Conservation (phyloP, 2,888 invertebrate species). For the Vanessa cardui region DNA sequence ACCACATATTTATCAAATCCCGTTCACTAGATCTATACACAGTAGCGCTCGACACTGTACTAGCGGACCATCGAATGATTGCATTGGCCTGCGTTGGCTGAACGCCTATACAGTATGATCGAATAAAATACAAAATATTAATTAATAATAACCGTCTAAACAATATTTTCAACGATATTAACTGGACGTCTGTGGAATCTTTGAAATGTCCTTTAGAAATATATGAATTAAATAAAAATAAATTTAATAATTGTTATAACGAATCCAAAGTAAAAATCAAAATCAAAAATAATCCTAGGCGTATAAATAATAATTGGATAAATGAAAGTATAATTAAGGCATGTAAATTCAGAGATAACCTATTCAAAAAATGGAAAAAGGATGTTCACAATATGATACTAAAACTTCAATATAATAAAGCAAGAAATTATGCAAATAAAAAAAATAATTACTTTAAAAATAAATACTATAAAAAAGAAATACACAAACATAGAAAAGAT, state of each 20-base stretch:
- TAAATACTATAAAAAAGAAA: too few relatives aligned
- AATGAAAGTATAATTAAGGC: conserved; percentile 7
- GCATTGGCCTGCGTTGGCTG: conserved; percentile 4
- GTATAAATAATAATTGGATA: neutral
- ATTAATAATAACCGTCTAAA: neutral
- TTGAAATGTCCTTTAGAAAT: neutral
- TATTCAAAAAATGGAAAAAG: conserved; percentile 12
- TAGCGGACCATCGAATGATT: conserved; percentile 25
- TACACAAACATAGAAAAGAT: too few relatives aligned
- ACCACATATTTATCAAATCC: conserved; percentile 29
- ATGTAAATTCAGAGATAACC: conserved; percentile 10
- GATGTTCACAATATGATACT: conserved; percentile 8
- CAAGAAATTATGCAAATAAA: too few relatives aligned
- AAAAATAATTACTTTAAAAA: too few relatives aligned
- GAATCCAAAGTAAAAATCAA: neutral
- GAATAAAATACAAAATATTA: conserved; percentile 1
- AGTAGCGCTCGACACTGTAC: conserved; percentile 27
- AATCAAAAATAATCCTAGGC: neutral
- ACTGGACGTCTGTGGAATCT: neutral
- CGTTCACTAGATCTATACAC: conserved; percentile 23
- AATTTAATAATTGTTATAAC: conserved; percentile 3
- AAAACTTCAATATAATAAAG: conserved; percentile 5
- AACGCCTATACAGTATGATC: conserved; percentile 1
- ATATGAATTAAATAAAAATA: neutral
- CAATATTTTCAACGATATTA: neutral